Percentiles rank a stretch among this genome's conserved stretches.
Evolutionary conservation across 1,140 invertebrate species (phyloP).

Genomic region (Drosophila miranda): DNA sequence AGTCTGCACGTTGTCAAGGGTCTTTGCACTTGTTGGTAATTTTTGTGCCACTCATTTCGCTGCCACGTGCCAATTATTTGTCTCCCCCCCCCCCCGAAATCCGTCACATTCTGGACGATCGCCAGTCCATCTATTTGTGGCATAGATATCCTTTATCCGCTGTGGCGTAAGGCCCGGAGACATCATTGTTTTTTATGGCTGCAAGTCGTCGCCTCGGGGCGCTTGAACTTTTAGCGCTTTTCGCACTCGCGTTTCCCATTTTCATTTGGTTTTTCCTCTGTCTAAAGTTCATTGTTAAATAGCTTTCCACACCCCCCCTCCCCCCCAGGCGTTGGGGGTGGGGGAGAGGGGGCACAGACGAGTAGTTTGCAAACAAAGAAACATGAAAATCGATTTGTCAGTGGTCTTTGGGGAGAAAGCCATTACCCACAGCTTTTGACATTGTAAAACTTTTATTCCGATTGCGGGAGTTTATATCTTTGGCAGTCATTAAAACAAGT

Average conservation of each 20-base stretch:
- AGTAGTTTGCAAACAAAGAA: constrained; percentile 46
- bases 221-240: constrained; percentile 71
- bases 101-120: too few relatives aligned
- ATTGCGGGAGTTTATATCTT: too few relatives aligned
- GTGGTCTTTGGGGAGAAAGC: constrained; percentile 1
- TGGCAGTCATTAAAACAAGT: too few relatives aligned
- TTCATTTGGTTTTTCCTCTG: constrained; percentile 40
- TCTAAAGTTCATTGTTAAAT: constrained; percentile 61
- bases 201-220: constrained; percentile 50
- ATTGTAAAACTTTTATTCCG: too few relatives aligned
- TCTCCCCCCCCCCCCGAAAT: too few relatives aligned
- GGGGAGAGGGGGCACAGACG: neutral
- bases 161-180: constrained; percentile 12
- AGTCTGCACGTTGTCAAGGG: constrained; percentile 1
- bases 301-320: constrained; percentile 19
- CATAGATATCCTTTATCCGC: too few relatives aligned
- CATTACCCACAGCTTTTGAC: too few relatives aligned
- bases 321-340: too few relatives aligned
- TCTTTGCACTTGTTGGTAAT: constrained; percentile 15
- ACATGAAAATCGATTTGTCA: constrained; percentile 50
- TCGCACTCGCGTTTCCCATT: constrained; percentile 36
- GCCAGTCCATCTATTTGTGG: too few relatives aligned
- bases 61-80: too few relatives aligned
- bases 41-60: neutral
- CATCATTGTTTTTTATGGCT: constrained; percentile 34